Base-by-base conservation (phyloP, 2,113 vertebrate species). In the Microtus ochrogaster region DNA sequence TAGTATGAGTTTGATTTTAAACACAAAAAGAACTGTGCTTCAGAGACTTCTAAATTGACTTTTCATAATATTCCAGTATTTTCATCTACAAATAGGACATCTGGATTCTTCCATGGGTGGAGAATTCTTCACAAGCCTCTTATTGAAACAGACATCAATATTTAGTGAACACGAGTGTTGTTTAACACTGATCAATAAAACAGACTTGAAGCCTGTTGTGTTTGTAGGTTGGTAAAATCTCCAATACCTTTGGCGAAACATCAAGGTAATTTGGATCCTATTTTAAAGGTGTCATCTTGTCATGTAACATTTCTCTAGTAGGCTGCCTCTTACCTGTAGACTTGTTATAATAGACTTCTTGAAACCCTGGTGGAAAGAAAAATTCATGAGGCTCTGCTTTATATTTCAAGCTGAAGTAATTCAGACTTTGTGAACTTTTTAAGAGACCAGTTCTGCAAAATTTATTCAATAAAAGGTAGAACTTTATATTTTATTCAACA, bases 291-390 rank as follows among this genome's bases (percentile, higher is more conserved):
- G 39, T 79, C 79, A 74, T 87, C 78, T 87, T 74, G 65, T 90
- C 74, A 65, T 52, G 70, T 90, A 14, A 9, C 58, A 79, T n/a
- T 81, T 90, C 66, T 61, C 72, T 63, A 66, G 65, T 49, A 92
- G 85, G 44, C 3, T 2, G 28, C 76, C 79, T 90, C 16, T 94
- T 88, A 85, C 44, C 68, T 9, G 0, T 55, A 94, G 76, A 76
- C 47, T 92, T 72, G 6, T 52, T 81, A 22, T 39, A 90, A 93
- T 5, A 86, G 36, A 83, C 78, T 92, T 90, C 87, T 49, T 77
- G 81, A 88, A 92, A 81, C n/a, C 49, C 44, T 65, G 26, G 81
- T 77, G 36, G 89, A 96, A 90, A 92, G 95, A 81, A 95, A 96
- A 94, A 63, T 86, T 95, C 63, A 96, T 91, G 94, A 94, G 52